Evolutionary conservation across 1,140 invertebrate species (phyloP).

Genomic region (Pseudomyrmex dendroicus): DNA sequence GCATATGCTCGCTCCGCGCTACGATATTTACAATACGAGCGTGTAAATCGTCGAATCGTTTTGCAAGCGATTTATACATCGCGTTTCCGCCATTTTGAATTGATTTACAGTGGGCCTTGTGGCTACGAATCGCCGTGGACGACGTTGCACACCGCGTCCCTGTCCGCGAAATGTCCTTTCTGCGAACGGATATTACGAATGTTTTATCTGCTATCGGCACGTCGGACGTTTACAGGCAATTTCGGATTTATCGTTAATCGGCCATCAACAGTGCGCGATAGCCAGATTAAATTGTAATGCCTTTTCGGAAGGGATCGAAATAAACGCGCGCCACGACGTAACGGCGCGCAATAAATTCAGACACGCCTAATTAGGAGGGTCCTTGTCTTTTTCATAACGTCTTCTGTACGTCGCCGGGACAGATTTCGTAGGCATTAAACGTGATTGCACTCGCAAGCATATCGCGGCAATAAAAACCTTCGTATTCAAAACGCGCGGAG

Average conservation of each 20-base stretch:
- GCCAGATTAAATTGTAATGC: conserved; percentile 65
- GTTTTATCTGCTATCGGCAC: conserved; percentile 65
- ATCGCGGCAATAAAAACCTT: conserved; percentile 17
- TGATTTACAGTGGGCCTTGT: conserved; percentile 75
- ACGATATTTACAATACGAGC: conserved; percentile 65
- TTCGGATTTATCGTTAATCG: conserved; percentile 73
- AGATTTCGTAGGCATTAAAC: conserved; percentile 16
- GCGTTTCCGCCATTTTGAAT: conserved; percentile 73
- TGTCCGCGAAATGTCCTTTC: conserved; percentile 48
- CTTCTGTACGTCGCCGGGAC: neutral
- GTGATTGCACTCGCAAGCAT: neutral
- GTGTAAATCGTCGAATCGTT: conserved; percentile 75
- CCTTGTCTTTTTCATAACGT: neutral
- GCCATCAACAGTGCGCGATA: conserved; percentile 12
- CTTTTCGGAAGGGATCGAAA: conserved; percentile 15
- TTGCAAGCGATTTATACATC: conserved; percentile 66
- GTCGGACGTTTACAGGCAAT: conserved; percentile 67
- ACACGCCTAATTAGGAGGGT: conserved; percentile 22
- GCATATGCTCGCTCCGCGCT: conserved; percentile 39
- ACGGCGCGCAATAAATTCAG: conserved; percentile 55
- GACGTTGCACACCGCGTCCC: conserved; percentile 2
- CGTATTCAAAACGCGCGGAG: neutral
- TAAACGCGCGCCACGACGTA: conserved; percentile 12
- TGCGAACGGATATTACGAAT: conserved; percentile 58
- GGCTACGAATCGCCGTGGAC: conserved; percentile 29